Evolutionary conservation across 2,888 invertebrate genomes (phyloP).

Genomic region (Coleophora deauratella): DNA sequence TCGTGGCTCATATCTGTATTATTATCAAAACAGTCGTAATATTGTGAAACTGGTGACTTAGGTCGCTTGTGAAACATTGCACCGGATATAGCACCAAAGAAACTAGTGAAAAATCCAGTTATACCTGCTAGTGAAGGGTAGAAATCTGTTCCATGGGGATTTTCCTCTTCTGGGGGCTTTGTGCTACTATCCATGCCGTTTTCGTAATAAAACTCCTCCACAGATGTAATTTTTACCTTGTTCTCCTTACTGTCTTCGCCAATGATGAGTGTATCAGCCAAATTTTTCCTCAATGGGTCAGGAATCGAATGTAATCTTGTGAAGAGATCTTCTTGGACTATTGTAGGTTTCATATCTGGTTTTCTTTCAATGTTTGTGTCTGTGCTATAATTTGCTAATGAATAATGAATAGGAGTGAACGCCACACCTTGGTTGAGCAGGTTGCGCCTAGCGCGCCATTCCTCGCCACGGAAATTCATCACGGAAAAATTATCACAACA

Average conservation of each 20-base stretch:
- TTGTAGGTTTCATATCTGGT: constrained; percentile 37
- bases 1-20: constrained; percentile 25
- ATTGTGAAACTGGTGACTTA: constrained; percentile 29
- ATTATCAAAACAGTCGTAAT: constrained; percentile 37
- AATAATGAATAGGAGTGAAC: constrained; percentile 36
- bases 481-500: constrained; percentile 17
- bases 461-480: constrained; percentile 43
- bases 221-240: constrained; percentile 13
- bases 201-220: constrained; percentile 10
- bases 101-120: constrained; percentile 45
- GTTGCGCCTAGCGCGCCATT: constrained; percentile 45
- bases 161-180: background rate
- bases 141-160: constrained; percentile 14
- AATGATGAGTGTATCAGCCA: constrained; percentile 49
- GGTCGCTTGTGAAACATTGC: constrained; percentile 43
- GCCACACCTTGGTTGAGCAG: constrained; percentile 19
- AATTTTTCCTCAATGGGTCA: constrained; percentile 53
- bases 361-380: constrained; percentile 29
- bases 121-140: constrained; percentile 38
- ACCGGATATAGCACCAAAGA: constrained; percentile 44
- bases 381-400: constrained; percentile 43
- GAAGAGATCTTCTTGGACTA: constrained; percentile 38
- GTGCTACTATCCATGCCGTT: background rate
- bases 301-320: constrained; percentile 46
- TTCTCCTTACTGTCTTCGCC: constrained; percentile 21